These are phyloP conservation scores for Dryas iulia DNA, from an alignment of 1,140 invertebrate genomes.

Conservation along the genomic window DNA sequence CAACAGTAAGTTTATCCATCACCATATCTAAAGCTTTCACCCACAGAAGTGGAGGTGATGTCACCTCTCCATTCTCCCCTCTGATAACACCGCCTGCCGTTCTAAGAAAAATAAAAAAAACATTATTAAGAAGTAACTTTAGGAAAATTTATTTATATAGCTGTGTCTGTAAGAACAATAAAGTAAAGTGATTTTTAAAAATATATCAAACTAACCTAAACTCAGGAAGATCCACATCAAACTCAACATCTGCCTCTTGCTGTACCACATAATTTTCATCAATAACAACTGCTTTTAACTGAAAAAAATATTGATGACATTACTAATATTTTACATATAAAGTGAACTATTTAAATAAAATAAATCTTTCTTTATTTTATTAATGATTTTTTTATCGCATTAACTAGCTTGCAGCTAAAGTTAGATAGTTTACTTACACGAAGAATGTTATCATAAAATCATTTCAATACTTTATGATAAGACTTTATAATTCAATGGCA, in stretches of 20 bases:
- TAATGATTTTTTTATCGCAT: background rate
- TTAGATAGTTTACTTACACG: background rate
- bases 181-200: slow-evolving; percentile 1
- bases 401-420: background rate
- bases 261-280: slow-evolving; percentile 87
- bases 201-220: slow-evolving; percentile 83
- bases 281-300: slow-evolving; percentile 95
- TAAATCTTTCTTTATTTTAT: background rate
- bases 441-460: background rate
- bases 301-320: slow-evolving; percentile 53
- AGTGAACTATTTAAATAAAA: background rate
- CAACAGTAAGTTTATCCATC: slow-evolving; percentile 90
- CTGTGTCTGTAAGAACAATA: background rate
- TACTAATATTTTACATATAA: background rate
- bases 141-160: background rate
- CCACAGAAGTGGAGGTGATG: slow-evolving; percentile 95
- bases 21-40: slow-evolving; percentile 96
- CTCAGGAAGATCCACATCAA: slow-evolving; percentile 94
- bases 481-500: background rate
- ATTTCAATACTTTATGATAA: background rate
- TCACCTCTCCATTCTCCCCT: slow-evolving; percentile 83
- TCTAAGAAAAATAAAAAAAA: slow-evolving; percentile 66
- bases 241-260: slow-evolving; percentile 91
- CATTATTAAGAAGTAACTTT: background rate
- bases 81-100: slow-evolving; percentile 90